Conservation (phyloP, 2,888 invertebrate species). For the Apamea crenata region DNA sequence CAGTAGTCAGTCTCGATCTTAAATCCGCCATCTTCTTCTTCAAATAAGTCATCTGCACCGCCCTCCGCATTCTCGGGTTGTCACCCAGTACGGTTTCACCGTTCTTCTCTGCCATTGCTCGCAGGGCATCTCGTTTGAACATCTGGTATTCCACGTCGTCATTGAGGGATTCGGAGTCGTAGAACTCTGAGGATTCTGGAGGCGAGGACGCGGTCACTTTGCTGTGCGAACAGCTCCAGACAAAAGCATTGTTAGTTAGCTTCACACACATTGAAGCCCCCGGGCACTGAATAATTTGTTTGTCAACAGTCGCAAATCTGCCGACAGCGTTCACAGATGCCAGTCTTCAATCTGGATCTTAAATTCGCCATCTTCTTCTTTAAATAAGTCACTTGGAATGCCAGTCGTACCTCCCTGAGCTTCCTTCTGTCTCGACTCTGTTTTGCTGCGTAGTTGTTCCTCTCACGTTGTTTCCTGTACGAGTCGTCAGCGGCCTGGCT, state of each 20-base stretch:
- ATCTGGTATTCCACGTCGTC: slow-evolving; percentile 92
- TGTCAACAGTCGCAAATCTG: slow-evolving; percentile 69
- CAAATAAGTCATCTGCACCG: slow-evolving; percentile 91
- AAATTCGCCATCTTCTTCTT: slow-evolving; percentile 96
- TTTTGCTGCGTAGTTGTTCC: too few relatives aligned
- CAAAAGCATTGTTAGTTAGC: not conserved
- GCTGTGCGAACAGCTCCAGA: slow-evolving; percentile 69
- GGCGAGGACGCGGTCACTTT: slow-evolving; percentile 78
- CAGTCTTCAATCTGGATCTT: slow-evolving; percentile 92
- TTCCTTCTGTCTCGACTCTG: too few relatives aligned
- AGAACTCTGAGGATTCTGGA: slow-evolving; percentile 81
- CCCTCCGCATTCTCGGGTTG: slow-evolving; percentile 94
- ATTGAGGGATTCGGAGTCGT: slow-evolving; percentile 77
- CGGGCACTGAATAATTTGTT: slow-evolving; percentile 2
- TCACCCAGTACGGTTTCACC: slow-evolving; percentile 89
- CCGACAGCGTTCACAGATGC: slow-evolving; percentile 73
- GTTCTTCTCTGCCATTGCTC: slow-evolving; percentile 92
- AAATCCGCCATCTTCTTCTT: slow-evolving; percentile 96
- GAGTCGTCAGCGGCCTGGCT: too few relatives aligned
- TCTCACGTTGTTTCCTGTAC: too few relatives aligned
- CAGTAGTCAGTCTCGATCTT: slow-evolving; percentile 92
- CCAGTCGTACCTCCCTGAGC: too few relatives aligned
- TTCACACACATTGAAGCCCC: slow-evolving; percentile 12
- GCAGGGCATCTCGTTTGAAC: slow-evolving; percentile 92
- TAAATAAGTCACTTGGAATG: slow-evolving; percentile 89